Evolutionary conservation across 1,140 invertebrate species (phyloP), one percentile per base, ranked within the genome.

Genomic region (Eriocheir sinensis): DNA sequence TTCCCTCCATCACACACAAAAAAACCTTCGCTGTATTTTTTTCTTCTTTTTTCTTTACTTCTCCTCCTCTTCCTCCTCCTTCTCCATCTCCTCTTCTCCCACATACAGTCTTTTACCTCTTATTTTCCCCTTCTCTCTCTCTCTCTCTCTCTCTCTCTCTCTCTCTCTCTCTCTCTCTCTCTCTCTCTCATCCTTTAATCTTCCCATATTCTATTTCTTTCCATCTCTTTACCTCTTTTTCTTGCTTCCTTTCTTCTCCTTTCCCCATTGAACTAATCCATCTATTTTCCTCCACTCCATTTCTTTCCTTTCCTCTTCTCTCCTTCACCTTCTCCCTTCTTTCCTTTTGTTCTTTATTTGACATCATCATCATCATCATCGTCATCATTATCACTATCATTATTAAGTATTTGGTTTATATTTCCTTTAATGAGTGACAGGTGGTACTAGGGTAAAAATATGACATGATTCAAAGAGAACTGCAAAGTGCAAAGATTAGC

Each of bases 81-180:
- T 6, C 9, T 53, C 38, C 21, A 4, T 41, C 88, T 44, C 40
- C 88, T 89, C 2, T 30, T 30, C 36, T 41, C 27, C 88, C 34
- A 9, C 85, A 12, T 48, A 53, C 9, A 8, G 30, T 90, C 48
- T 0, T 36, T 4, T 34, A 72, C 36, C 32, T 81, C 38, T 32
- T 41, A 32, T n/a, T 30, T 27, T 38, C 38, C 44, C 79, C 72
- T 81, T 79, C 90, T 34, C 32, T 38, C 27, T 32, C 41, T 90
- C n/a, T 60, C 44, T 53, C 44, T 34, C n/a, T 53, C n/a, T 32
- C 40, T 60, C 40, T 91, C 89, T 44, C 15, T 79, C 89, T 60
- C 34, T 41, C 32, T 3, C 38, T 41, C 38, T 40, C 32, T 3
- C 38, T 89, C 86, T 89, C 38, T 0, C 86, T 89, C 38, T 34